phyloP scores from a whole-genome alignment of 2,888 invertebrate species.

The Noctua pronuba region DNA sequence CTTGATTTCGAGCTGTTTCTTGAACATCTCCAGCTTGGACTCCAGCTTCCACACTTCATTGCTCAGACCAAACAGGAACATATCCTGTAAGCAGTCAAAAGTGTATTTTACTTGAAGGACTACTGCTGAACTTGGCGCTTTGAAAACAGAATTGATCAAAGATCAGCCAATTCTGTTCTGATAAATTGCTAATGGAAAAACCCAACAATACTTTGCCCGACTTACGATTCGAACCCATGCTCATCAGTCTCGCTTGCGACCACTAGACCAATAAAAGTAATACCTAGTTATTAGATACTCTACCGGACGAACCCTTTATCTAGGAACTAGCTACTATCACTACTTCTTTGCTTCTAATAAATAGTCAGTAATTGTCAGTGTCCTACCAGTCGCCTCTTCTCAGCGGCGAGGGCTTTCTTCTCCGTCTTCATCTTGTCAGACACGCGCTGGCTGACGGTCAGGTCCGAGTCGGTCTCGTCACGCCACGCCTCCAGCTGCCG shows the following conservation, averaged over 20 bases:
- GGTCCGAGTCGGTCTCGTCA: conserved; percentile 91
- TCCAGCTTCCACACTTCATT: conserved; percentile 93
- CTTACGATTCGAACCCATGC: not conserved
- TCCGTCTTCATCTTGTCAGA: conserved; percentile 92
- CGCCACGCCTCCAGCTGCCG: conserved; percentile 92
- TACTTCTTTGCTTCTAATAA: not conserved
- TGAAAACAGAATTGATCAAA: not conserved
- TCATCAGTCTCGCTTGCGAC: not conserved
- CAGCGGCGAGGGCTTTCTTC: conserved; percentile 88
- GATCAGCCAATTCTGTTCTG: not conserved
- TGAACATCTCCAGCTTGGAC: conserved; percentile 91
- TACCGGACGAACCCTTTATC: not conserved
- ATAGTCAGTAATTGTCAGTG: not conserved
- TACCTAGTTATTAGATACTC: not conserved
- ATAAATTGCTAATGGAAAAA: not conserved
- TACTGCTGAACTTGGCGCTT: not conserved
- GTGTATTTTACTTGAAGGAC: not conserved
- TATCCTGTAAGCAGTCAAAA: conserved; percentile 84
- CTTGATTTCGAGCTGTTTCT: conserved; percentile 92
- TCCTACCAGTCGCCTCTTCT: conserved; percentile 90
- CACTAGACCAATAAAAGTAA: not conserved
- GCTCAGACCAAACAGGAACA: conserved; percentile 92
- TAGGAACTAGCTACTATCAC: not conserved
- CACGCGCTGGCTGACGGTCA: conserved; percentile 91
- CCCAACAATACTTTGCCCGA: not conserved